Conservation (phyloP, 2,888 invertebrate genomes). For the Artemia sinica region DNA sequence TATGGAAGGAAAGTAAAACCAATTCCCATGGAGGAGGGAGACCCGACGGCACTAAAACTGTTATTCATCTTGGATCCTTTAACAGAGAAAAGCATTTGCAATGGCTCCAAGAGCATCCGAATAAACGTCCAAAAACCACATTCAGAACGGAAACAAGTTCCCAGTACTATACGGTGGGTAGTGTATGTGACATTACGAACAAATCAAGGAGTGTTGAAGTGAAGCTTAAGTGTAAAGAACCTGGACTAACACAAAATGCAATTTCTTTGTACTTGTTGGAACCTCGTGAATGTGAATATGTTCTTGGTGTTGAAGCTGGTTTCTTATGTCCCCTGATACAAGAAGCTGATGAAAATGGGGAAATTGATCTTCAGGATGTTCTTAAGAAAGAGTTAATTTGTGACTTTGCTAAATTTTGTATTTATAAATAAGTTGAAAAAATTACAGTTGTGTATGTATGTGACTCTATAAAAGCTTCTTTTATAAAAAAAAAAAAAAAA, state of each 20-base stretch:
- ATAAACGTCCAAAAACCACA: slow-evolving; percentile 57
- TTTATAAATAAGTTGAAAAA: background rate
- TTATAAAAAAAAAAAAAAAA: no score
- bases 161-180: slow-evolving; percentile 72
- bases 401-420: background rate
- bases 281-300: slow-evolving; percentile 80
- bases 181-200: slow-evolving; percentile 51
- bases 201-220: slow-evolving; percentile 59
- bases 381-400: background rate
- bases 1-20: slow-evolving; percentile 71
- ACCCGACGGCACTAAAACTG: slow-evolving; percentile 48
- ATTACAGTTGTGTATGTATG: no score
- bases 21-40: slow-evolving; percentile 73
- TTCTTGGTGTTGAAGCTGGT: slow-evolving; percentile 81
- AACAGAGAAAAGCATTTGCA: slow-evolving; percentile 57
- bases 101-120: slow-evolving; percentile 64
- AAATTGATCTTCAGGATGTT: slow-evolving; percentile 30
- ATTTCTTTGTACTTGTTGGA: slow-evolving; percentile 76
- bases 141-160: slow-evolving; percentile 50
- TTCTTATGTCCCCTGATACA: slow-evolving; percentile 69
- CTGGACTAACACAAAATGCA: slow-evolving; percentile 41
- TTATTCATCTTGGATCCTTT: slow-evolving; percentile 61
- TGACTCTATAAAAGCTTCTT: no score
- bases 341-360: slow-evolving; percentile 60
- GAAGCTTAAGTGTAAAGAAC: slow-evolving; percentile 31